phyloP scores from a whole-genome alignment of 2,113 vertebrate species.

The Leptocoma aspasia region DNA sequence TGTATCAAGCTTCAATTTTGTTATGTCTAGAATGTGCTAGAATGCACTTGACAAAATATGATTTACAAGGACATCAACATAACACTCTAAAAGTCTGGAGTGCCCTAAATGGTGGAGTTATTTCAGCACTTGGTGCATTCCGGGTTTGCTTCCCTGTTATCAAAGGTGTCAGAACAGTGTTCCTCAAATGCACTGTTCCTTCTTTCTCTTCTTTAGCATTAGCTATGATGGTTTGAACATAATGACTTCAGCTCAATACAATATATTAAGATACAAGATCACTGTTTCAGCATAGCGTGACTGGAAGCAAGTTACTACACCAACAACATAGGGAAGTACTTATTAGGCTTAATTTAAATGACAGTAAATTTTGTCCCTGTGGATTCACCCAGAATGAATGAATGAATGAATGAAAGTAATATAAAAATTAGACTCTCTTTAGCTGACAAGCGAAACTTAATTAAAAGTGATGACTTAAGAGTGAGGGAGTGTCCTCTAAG shows the following conservation, averaged over 20 bases:
- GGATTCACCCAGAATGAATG: not conserved
- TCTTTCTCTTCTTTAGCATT: not conserved
- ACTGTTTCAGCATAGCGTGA: rapidly evolving
- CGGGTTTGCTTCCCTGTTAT: not conserved
- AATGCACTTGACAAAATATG: not conserved
- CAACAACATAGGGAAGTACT: not conserved
- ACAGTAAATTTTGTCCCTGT: not conserved
- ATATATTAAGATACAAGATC: not conserved
- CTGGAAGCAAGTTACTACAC: not conserved
- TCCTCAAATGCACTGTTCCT: not conserved
- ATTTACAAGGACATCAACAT: not conserved
- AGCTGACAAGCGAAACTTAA: not conserved
- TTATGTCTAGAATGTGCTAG: not conserved
- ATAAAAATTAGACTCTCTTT: not conserved
- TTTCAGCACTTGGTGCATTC: not conserved
- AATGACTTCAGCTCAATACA: not conserved
- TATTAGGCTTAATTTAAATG: not conserved
- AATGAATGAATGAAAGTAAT: not conserved
- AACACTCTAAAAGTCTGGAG: not conserved
- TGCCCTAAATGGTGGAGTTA: not conserved
- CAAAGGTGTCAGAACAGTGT: not conserved
- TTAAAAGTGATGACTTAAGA: not conserved
- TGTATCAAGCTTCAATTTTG: not conserved
- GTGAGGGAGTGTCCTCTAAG: not conserved
- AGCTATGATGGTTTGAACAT: not conserved